A percentile compares a stretch with the other conserved stretches of the same genome.
Evolutionary conservation across 2,797 vertebrate species (phyloP).

Genomic region (Phataginus tetradactyla): DNA sequence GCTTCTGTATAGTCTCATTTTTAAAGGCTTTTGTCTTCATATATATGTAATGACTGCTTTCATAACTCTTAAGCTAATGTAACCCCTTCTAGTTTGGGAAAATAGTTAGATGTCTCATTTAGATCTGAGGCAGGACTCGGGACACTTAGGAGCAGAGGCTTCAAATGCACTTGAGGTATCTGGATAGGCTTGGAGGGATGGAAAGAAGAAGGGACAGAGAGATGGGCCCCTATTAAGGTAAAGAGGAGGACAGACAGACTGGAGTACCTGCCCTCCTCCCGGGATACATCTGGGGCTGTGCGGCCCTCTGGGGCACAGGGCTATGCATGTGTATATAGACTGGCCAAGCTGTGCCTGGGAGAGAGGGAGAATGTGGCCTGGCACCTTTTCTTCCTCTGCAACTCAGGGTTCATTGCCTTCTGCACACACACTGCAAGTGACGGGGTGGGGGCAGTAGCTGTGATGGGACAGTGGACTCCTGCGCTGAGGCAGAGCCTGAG

Average conservation of each 20-base stretch:
- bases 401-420: background rate
- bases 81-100: background rate
- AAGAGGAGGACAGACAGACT: background rate
- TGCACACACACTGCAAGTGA: rapidly evolving
- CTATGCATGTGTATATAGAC: background rate
- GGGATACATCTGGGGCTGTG: too few relatives aligned
- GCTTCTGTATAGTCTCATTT: background rate
- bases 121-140: background rate
- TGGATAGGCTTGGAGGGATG: background rate
- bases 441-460: rapidly evolving
- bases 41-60: background rate
- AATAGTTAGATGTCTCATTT: background rate
- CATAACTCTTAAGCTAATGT: background rate
- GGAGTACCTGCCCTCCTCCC: background rate
- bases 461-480: too few relatives aligned
- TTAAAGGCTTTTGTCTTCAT: background rate
- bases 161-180: background rate
- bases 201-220: background rate
- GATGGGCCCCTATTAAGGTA: background rate
- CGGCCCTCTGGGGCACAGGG: background rate
- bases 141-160: background rate
- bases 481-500: background rate
- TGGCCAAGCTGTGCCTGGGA: background rate
- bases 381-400: background rate
- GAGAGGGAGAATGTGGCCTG: background rate